phyloP scores from a whole-genome alignment of 1,140 invertebrate species.

The Acromyrmex charruanus region DNA sequence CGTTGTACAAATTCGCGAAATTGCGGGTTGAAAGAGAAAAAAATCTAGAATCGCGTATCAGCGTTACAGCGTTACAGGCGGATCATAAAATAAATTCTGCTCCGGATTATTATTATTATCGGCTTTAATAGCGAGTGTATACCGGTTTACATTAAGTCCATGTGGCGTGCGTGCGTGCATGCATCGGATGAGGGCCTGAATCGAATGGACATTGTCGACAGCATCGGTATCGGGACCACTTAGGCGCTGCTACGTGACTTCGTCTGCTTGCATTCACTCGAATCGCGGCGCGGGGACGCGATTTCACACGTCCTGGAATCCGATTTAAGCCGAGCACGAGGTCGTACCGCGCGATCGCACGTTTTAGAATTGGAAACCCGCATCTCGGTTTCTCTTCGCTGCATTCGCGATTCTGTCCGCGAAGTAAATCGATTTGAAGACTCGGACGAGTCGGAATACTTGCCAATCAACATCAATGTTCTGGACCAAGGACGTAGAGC shows the following conservation, averaged over 20 bases:
- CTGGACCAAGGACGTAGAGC: too few species aligned
- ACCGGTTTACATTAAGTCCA: slow-evolving; percentile 26
- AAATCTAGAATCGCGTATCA: background rate
- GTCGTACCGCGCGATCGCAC: background rate
- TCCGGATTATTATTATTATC: slow-evolving; percentile 14
- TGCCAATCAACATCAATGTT: background rate
- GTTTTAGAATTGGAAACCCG: slow-evolving; percentile 16
- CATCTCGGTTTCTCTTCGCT: background rate
- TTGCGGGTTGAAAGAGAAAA: background rate
- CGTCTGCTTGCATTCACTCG: slow-evolving; percentile 3
- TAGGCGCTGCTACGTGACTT: slow-evolving; percentile 6
- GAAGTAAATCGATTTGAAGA: background rate
- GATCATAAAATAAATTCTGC: slow-evolving; percentile 24
- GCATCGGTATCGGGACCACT: slow-evolving; percentile 12
- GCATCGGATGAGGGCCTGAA: slow-evolving; percentile 17
- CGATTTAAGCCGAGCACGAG: slow-evolving; percentile 36
- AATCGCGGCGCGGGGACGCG: background rate
- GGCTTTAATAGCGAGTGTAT: background rate
- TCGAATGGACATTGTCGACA: slow-evolving; percentile 20
- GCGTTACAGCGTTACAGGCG: background rate
- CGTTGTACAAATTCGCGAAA: background rate
- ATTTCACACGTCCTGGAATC: slow-evolving; percentile 36
- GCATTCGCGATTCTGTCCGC: background rate
- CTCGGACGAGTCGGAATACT: background rate
- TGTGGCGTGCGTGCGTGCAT: background rate